Conservation (phyloP, 2,888 invertebrate species). For the Drosophila nr. fundita region DNA sequence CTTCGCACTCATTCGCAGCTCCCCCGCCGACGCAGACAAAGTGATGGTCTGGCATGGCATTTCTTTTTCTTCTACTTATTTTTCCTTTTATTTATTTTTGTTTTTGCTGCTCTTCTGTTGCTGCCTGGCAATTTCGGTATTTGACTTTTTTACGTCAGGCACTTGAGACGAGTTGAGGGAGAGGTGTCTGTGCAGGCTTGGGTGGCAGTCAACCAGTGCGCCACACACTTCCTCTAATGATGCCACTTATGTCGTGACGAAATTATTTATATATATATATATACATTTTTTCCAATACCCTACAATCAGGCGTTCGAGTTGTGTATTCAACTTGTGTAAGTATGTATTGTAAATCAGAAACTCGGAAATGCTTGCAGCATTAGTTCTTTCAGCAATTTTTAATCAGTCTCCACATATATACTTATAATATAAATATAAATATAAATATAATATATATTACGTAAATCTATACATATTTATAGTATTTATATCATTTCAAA, state of each 20-base stretch:
- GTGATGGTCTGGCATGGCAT: conserved; percentile 42
- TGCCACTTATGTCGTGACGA: conserved; percentile 81
- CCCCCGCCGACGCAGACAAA: not conserved
- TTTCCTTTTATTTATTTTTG: conserved; percentile 5
- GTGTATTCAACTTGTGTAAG: not conserved
- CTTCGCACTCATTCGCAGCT: conserved; percentile 74
- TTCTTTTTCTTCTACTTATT: conserved; percentile 35
- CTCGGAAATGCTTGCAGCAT: not conserved
- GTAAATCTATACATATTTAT: not conserved
- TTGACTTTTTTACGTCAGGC: conserved; percentile 77
- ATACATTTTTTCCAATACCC: conserved; percentile 53
- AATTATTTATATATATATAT: conserved; percentile 76
- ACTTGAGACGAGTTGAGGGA: conserved; percentile 65
- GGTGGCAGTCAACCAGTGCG: conserved; percentile 58
- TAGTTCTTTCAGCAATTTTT: not conserved
- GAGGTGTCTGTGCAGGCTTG: conserved; percentile 21
- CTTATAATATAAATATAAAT: not conserved
- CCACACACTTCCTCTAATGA: conserved; percentile 75
- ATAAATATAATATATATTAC: not conserved
- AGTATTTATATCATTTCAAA: not conserved
- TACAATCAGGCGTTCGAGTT: not conserved
- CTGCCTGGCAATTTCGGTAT: conserved; percentile 73
- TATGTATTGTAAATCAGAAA: too few relatives aligned
- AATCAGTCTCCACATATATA: not conserved
- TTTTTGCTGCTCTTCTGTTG: conserved; percentile 14